Base-by-base conservation (phyloP, 2,888 invertebrate species). In the Zootermopsis nevadensis region DNA sequence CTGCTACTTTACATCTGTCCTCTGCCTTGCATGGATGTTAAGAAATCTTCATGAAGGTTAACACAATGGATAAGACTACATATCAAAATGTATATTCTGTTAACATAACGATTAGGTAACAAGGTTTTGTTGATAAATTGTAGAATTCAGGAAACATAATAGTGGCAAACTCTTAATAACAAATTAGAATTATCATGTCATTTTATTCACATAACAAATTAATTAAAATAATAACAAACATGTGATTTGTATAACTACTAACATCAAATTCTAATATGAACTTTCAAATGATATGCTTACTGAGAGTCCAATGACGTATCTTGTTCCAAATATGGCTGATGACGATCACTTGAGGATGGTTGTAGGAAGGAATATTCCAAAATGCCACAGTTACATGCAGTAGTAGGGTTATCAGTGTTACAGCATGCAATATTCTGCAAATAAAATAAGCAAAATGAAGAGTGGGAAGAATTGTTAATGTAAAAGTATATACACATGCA, bases 371-470 rank as follows among this genome's bases (percentile, higher is more conserved):
- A 27, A 60, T 60, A 60, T 60, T 60, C 60, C 27, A 27, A 33
- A 38, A 80, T 35, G 67, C 42, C 35, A 67, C 80, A 66, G 60
- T 66, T 67, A 67, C 80, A 80, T 80, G 80, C 80, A 30, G 67
- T 66, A 38, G 67, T 66, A 80, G 60, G 35, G 42, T 80, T 80
- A 60, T 60, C 60, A 60, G n/a, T 60, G n/a, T 60, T 60, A 80
- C 66, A 80, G 80, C 80, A 80, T 80, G 80, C 80, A 80, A 24
- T 12, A 80, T 22, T 80, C 80, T 80, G 80, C 60, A 80, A 80
- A 67, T 69, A 69, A 80, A 80, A 80, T 80, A 38, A 66, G 67
- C 80, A 79, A 79, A 67, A 31, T 67, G 27, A 60, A 80, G 30
- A 80, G 67, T 30, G 31, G 38, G 67, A 66, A 67, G 31, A 15